phyloP scores from a whole-genome alignment of 2,888 invertebrate species.

The Chironomus riparius region DNA sequence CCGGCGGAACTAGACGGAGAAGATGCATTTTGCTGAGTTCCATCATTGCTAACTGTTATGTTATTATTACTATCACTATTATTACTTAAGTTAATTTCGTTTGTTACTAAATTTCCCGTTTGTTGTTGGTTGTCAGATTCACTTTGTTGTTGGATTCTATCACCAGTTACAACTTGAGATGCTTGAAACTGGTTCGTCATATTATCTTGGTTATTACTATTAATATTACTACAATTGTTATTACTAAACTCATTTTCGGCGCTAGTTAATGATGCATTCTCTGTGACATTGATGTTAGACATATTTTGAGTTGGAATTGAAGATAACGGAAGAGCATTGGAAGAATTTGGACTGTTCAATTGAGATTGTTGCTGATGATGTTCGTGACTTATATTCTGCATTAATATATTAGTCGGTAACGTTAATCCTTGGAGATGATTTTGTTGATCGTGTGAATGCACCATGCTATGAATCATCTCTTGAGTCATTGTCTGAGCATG shows the following conservation, averaged over 20 bases:
- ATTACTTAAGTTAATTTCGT: conserved; percentile 9
- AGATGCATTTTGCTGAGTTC: neutral
- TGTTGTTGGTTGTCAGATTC: conserved; percentile 10
- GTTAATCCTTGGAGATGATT: conserved; percentile 36
- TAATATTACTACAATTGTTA: neutral
- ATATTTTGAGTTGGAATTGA: neutral
- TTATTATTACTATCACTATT: conserved; percentile 9
- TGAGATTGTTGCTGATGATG: conserved; percentile 38
- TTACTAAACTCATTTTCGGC: neutral
- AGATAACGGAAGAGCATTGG: neutral
- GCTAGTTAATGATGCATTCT: neutral
- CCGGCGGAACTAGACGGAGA: conserved; percentile 26
- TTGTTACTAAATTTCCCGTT: neutral
- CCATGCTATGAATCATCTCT: conserved; percentile 44
- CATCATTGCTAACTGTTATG: neutral
- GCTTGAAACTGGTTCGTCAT: conserved; percentile 1
- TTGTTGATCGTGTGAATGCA: conserved; percentile 39
- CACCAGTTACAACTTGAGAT: conserved; percentile 1
- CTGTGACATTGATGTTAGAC: neutral
- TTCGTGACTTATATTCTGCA: conserved; percentile 42
- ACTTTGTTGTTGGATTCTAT: neutral
- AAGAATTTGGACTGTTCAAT: conserved; percentile 26
- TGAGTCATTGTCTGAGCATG: conserved; percentile 46
- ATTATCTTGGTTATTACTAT: neutral
- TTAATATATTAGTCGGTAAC: conserved; percentile 35